phyloP scores from a whole-genome alignment of 1,140 invertebrate species.

The Rhagoletis pomonella region DNA sequence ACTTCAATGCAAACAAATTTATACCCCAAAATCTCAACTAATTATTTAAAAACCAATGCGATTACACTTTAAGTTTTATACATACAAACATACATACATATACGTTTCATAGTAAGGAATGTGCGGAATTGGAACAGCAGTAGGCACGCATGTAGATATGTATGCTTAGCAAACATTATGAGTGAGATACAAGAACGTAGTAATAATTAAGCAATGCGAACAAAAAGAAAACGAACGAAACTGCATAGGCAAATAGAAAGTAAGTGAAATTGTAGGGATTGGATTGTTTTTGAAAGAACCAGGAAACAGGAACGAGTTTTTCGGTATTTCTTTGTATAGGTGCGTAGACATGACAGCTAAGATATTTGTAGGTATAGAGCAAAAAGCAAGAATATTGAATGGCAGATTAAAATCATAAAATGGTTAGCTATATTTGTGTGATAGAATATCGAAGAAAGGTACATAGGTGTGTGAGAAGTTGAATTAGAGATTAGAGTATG shows the following conservation, averaged over 20 bases:
- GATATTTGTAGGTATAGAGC: neutral
- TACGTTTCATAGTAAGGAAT: neutral
- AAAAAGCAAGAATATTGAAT: neutral
- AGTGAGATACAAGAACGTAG: conserved; percentile 54
- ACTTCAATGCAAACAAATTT: conserved; percentile 38
- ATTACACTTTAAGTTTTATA: neutral
- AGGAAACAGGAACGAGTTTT: neutral
- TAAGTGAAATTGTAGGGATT: neutral
- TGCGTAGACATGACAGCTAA: neutral
- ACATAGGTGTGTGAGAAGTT: neutral
- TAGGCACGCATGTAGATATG: neutral
- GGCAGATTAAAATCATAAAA: neutral
- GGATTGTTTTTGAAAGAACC: neutral
- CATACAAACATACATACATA: too few species aligned
- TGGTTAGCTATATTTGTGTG: conserved; percentile 35
- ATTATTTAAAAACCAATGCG: conserved; percentile 6
- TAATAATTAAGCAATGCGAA: conserved; percentile 43
- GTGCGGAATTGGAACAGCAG: conserved; percentile 35
- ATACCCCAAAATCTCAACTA: neutral
- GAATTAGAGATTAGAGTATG: conserved; percentile 43
- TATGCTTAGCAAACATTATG: conserved; percentile 8
- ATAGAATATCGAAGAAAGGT: neutral
- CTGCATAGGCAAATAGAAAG: neutral
- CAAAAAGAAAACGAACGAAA: neutral
- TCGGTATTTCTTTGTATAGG: neutral